Evolutionary conservation across 2,113 vertebrate species (phyloP).

Genomic region (Myrmecophaga tridactyla): DNA sequence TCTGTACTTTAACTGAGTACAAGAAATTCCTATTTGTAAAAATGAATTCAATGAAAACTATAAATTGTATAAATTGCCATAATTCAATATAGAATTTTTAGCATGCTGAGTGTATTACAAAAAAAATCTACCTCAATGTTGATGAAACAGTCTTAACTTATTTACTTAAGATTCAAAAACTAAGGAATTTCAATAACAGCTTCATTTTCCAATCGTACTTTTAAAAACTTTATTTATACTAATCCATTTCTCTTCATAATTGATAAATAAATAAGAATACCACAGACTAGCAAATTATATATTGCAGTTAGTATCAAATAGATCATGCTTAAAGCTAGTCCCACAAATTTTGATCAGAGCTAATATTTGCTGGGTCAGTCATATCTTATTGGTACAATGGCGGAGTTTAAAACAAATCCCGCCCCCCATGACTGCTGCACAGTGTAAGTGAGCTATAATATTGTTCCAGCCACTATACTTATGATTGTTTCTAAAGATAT

Average conservation of each 20-base stretch:
- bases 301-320: background rate
- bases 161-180: background rate
- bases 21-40: background rate
- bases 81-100: background rate
- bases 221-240: background rate
- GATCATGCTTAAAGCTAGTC: background rate
- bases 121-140: background rate
- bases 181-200: background rate
- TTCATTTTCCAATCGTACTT: background rate
- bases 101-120: background rate
- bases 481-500: background rate
- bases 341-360: background rate
- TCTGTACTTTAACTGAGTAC: background rate
- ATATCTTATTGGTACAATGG: background rate
- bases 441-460: background rate
- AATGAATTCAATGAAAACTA: conserved; percentile 6
- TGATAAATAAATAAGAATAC: background rate
- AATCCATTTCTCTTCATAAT: background rate
- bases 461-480: background rate
- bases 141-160: background rate
- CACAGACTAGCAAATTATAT: background rate
- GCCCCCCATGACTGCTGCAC: background rate
- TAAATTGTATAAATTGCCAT: background rate
- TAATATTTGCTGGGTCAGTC: background rate
- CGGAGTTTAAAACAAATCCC: background rate